Evolutionary conservation across 2,888 invertebrate genomes (phyloP).

Genomic region (Luperina testacea): DNA sequence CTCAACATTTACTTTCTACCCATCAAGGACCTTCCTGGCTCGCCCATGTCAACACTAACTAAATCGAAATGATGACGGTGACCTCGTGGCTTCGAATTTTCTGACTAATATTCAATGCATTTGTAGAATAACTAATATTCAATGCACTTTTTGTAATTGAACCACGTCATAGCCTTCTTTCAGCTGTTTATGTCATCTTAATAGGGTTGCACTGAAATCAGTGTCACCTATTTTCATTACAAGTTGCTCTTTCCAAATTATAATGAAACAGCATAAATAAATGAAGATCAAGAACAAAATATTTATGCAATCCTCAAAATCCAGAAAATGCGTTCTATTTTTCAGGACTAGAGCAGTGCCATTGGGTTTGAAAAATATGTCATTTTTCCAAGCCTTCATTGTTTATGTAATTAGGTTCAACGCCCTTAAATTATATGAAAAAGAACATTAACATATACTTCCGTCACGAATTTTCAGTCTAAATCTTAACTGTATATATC

Average conservation of each 20-base stretch:
- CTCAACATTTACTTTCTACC: slow-evolving; percentile 89
- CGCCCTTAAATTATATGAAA: slow-evolving; percentile 61
- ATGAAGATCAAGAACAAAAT: slow-evolving; percentile 2
- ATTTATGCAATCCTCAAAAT: slow-evolving; percentile 17
- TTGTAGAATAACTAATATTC: not conserved
- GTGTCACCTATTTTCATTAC: not conserved
- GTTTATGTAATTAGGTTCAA: slow-evolving; percentile 64
- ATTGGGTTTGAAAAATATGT: slow-evolving; percentile 21
- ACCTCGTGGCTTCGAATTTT: slow-evolving; percentile 26
- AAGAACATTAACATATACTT: slow-evolving; percentile 71
- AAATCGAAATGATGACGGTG: slow-evolving; percentile 27
- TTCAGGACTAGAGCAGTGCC: slow-evolving; percentile 13
- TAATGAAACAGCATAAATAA: slow-evolving; percentile 7
- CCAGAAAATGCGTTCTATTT: slow-evolving; percentile 13
- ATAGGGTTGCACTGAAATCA: slow-evolving; percentile 8
- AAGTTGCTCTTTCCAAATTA: not conserved
- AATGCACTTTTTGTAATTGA: not conserved
- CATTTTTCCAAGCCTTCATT: slow-evolving; percentile 52
- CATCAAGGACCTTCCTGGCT: slow-evolving; percentile 86
- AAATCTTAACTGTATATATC: slow-evolving; percentile 80
- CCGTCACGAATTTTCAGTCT: slow-evolving; percentile 75
- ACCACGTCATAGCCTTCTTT: not conserved
- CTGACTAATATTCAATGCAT: not conserved
- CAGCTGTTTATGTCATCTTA: not conserved
- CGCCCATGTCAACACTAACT: slow-evolving; percentile 63